Conservation (phyloP, 2,113 vertebrate species). For the Colius striatus region DNA sequence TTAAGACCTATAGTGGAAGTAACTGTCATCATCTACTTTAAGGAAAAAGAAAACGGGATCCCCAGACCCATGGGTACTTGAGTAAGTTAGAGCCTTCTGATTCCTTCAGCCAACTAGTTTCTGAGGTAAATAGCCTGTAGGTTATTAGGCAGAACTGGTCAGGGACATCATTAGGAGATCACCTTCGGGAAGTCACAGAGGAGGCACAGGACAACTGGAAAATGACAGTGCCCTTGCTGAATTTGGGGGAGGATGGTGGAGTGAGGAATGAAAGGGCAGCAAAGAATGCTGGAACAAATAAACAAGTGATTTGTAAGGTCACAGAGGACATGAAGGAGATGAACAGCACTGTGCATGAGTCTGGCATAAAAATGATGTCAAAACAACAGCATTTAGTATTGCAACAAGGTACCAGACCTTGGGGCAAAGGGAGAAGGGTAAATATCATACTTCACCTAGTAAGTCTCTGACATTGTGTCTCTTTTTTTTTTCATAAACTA, state of each 20-base stretch:
- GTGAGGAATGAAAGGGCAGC: not conserved
- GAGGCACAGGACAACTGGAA: not conserved
- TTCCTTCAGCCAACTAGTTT: not conserved
- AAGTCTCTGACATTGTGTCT: not conserved
- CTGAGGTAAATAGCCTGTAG: not conserved
- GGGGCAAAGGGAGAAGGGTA: not conserved
- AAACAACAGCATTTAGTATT: conserved; percentile 16
- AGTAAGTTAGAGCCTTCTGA: not conserved
- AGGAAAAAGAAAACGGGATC: not conserved
- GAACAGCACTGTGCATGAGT: not conserved
- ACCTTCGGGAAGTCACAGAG: not conserved
- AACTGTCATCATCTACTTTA: not conserved
- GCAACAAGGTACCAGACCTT: conserved; percentile 18
- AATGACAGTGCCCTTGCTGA: not conserved
- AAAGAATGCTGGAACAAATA: conserved; percentile 4
- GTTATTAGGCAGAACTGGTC: not conserved
- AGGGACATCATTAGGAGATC: not conserved
- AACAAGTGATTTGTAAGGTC: conserved; percentile 44
- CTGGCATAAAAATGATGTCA: conserved; percentile 33
- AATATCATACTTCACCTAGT: not conserved
- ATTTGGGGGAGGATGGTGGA: not conserved
- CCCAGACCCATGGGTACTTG: not conserved
- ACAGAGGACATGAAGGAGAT: conserved; percentile 1
- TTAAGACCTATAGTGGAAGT: not conserved
- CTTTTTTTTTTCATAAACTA: not conserved